phyloP scores from a whole-genome alignment of 1,140 invertebrate species.

The Acromyrmex echinatior region DNA sequence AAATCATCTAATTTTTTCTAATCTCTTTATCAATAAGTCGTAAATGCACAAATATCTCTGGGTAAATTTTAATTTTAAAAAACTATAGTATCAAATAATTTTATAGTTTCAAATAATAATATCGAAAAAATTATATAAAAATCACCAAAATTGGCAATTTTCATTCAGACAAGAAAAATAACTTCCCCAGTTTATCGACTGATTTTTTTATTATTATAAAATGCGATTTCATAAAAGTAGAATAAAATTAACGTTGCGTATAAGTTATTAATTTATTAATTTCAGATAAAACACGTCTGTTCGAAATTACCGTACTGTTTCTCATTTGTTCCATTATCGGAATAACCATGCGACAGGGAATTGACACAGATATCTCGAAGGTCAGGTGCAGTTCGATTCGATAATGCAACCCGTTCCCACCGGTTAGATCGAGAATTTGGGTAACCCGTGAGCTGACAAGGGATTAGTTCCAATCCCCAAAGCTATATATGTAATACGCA shows the following conservation, averaged over 20 bases:
- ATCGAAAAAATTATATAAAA: not conserved
- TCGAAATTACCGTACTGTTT: not conserved
- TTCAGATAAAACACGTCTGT: not conserved
- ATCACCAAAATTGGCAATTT: not conserved
- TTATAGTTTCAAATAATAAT: not conserved
- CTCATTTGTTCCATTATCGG: not conserved
- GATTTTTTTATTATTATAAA: not conserved
- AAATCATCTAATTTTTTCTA: not conserved
- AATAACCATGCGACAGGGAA: not conserved
- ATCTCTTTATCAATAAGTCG: not conserved
- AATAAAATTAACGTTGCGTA: not conserved
- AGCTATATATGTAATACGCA: constrained; percentile 28
- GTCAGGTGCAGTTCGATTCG: not conserved
- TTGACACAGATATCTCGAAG: constrained; percentile 22
- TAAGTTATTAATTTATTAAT: constrained; percentile 27
- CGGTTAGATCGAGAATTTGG: not conserved
- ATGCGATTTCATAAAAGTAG: not conserved
- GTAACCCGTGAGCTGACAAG: constrained; percentile 14
- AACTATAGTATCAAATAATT: not conserved
- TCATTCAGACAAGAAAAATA: not conserved
- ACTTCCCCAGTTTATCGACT: not conserved
- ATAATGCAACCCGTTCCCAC: not conserved
- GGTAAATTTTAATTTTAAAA: not conserved
- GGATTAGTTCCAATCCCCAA: constrained; percentile 8
- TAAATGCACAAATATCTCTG: not conserved